Conservation (phyloP, 2,797 vertebrate species). For the Silurus lanzhouensis region DNA sequence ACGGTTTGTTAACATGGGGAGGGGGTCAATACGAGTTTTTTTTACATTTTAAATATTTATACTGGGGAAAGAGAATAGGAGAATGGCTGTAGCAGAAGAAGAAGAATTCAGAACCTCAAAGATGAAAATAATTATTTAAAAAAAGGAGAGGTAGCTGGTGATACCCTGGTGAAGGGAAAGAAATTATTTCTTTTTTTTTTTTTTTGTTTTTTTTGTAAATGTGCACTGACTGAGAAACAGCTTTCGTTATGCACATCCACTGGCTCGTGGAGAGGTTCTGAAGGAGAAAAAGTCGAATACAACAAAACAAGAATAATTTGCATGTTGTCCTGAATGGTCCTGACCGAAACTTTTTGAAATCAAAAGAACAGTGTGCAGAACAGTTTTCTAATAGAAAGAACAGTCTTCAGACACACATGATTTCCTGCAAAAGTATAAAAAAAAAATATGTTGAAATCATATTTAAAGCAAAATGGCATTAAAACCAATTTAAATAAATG, state of each 20-base stretch:
- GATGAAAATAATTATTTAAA: neutral
- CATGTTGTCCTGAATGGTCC: neutral
- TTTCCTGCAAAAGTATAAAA: constrained; percentile 52
- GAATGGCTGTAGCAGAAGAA: neutral
- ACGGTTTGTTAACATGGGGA: neutral
- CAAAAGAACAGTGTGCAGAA: neutral
- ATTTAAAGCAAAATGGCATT: constrained; percentile 20
- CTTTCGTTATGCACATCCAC: neutral
- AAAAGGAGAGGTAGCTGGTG: constrained; percentile 55
- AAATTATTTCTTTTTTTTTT: too few relatives aligned
- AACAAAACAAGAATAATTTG: neutral
- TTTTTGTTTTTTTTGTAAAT: neutral
- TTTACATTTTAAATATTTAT: neutral
- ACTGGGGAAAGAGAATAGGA: neutral
- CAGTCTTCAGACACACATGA: neutral
- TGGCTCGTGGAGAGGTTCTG: neutral
- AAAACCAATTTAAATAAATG: constrained; percentile 5
- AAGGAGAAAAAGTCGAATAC: neutral
- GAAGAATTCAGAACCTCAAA: neutral
- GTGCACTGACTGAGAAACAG: constrained; percentile 1
- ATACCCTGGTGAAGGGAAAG: constrained; percentile 25
- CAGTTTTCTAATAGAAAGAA: too few relatives aligned
- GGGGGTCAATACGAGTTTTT: neutral
- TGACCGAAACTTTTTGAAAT: neutral
- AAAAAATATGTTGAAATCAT: neutral